Conservation (phyloP, 1,140 invertebrate species). For the Zaprionus lachaisei region DNA sequence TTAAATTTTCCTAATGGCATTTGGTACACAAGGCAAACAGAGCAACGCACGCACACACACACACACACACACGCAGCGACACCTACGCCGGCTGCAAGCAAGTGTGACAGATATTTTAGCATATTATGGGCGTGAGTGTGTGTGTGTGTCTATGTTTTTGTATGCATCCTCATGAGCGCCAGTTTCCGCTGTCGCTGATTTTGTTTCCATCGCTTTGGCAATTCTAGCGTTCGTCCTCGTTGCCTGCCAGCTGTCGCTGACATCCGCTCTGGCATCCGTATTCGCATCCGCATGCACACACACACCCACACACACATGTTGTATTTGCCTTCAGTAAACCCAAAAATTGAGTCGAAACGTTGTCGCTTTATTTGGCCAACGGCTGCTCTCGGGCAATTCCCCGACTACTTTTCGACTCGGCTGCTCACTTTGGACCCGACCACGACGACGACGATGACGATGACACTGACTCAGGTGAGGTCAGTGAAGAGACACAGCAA, state of each 20-base stretch:
- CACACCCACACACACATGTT: conserved; percentile 12
- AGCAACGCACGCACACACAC: conserved; percentile 20
- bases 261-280: conserved; percentile 21
- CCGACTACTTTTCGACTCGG: conserved; percentile 1
- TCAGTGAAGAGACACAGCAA: not conserved
- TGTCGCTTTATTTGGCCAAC: conserved; percentile 7
- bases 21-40: conserved; percentile 46
- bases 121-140: conserved; percentile 35
- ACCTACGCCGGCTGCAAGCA: conserved; percentile 46
- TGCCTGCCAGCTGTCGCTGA: conserved; percentile 51
- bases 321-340: conserved; percentile 32
- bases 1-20: conserved; percentile 74
- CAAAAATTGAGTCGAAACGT: not conserved
- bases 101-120: conserved; percentile 61
- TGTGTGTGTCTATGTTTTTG: conserved; percentile 28
- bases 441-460: no score
- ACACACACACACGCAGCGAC: conserved; percentile 15
- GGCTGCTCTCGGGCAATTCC: not conserved
- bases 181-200: conserved; percentile 65
- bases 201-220: conserved; percentile 51
- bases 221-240: conserved; percentile 33
- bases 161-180: conserved; percentile 31
- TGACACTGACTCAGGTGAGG: not conserved
- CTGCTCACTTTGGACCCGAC: not conserved
- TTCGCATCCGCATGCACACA: not conserved